A percentile compares a stretch with the other conserved stretches of the same genome.
Evolutionary conservation across 1,140 invertebrate species (phyloP).

Genomic region (Macrobrachium rosenbergii): DNA sequence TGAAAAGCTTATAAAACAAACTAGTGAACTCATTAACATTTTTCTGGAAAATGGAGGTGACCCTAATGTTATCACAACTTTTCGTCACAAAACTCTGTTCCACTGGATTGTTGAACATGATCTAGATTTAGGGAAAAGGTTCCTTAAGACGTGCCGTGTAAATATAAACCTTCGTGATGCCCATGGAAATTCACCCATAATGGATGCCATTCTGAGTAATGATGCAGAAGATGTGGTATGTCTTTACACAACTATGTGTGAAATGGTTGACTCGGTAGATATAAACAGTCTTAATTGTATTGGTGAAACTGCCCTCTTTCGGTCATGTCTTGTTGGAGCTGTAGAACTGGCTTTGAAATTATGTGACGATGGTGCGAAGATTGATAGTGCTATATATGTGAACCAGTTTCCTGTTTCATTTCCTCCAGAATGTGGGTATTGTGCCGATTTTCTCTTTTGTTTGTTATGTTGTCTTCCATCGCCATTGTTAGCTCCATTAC

Average conservation of each 20-base stretch:
- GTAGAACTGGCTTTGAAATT: conserved; percentile 26
- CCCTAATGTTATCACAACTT: conserved; percentile 56
- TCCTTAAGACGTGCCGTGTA: conserved; percentile 44
- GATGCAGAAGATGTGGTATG: conserved; percentile 14
- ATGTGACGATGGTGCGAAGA: conserved; percentile 38
- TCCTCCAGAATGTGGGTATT: neutral
- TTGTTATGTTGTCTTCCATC: conserved; percentile 14
- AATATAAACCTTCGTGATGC: conserved; percentile 46
- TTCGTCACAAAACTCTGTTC: conserved; percentile 54
- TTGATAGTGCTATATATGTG: conserved; percentile 9
- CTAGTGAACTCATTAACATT: conserved; percentile 41
- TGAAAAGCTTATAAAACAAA: conserved; percentile 37
- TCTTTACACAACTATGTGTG: conserved; percentile 48
- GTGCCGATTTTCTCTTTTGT: neutral
- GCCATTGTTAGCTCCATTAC: conserved; percentile 44
- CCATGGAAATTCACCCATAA: conserved; percentile 48
- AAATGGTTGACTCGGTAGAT: conserved; percentile 35
- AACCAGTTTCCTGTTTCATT: conserved; percentile 20
- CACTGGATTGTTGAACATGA: conserved; percentile 59
- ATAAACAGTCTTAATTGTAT: conserved; percentile 39
- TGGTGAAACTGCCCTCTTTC: conserved; percentile 51
- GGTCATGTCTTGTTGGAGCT: conserved; percentile 51
- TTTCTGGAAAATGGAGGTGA: conserved; percentile 49
- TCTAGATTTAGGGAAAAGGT: conserved; percentile 26
- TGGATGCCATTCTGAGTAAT: conserved; percentile 52